Evolutionary conservation across 1,140 invertebrate species (phyloP).

Genomic region (Hyphantria cunea): DNA sequence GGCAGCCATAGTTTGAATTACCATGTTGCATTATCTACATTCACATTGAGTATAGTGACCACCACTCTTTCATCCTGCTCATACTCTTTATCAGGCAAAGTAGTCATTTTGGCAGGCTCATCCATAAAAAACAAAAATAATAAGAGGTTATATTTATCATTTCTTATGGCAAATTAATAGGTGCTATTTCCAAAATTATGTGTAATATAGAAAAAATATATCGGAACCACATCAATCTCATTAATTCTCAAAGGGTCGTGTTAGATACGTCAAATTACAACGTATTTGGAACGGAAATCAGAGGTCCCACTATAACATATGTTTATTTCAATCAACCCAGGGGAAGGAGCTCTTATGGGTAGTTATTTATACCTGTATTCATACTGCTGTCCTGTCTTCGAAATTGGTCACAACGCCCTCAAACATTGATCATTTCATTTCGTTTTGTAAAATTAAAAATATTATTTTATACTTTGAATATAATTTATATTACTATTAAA

Average conservation of each 20-base stretch:
- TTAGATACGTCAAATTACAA: constrained; percentile 63
- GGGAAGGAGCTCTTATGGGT: neutral
- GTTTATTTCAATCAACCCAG: constrained; percentile 57
- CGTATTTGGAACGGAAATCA: constrained; percentile 58
- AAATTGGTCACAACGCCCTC: neutral
- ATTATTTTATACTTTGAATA: no score
- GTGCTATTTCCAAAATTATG: constrained; percentile 18
- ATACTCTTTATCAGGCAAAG: no score
- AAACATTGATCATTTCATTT: neutral
- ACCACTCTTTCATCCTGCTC: no score
- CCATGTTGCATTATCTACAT: no score
- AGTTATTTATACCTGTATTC: constrained; percentile 8
- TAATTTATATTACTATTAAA: no score
- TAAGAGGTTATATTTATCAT: neutral
- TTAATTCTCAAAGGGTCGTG: constrained; percentile 45
- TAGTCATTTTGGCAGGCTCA: no score
- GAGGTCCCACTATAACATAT: constrained; percentile 46
- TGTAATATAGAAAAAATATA: constrained; percentile 33
- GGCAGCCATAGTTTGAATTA: no score
- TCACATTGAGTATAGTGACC: no score
- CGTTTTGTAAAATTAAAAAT: no score
- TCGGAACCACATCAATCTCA: constrained; percentile 42
- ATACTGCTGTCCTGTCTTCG: neutral
- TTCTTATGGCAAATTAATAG: constrained; percentile 11
- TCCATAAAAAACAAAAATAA: no score